Evolutionary conservation across 2,797 vertebrate species (phyloP), one percentile per base, ranked within the genome.

Genomic region (Hyperoplus lanceolatus): DNA sequence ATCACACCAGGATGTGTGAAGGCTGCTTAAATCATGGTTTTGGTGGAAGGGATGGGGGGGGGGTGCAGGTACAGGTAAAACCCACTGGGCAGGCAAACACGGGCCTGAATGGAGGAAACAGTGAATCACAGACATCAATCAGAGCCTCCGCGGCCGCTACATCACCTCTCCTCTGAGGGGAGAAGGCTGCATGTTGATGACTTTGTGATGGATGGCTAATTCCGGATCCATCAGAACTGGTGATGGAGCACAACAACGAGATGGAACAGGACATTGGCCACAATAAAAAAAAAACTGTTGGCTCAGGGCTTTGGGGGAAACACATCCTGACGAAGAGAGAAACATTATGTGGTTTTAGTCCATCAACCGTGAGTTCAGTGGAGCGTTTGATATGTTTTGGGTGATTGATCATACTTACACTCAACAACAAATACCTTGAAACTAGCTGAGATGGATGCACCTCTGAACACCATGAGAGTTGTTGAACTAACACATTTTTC

Each of bases 191-290:
- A 69, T 72, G 89, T 62, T 89, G 87, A 92, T 90, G 90, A 89
- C 79, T 89, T 92, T 91, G 73, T 91, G 92, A 94, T 87, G 84
- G 85, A 93, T 90, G 89, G 59, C 69, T 58, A 81, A 75, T 81
- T 88, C 80, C 67, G 61, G 21, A 72, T 66, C 72, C 67, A 75
- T 86, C 76, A 78, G 76, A 79, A 68, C 46, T 7, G 36, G 60
- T 76, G 87, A 92, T 87, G 77, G 62, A 91, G 86, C 78, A 75
- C 49, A 36, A 75, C 49, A 36, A 65, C 18, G 0, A 65, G 70
- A 76, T 58, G 60, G 70, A 82, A 39, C 48, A 64, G 65, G 49
- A 84, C 21, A 10, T 7, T 39, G 74, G 18, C 79, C 48, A 5
- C 55, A 57, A 50, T 54, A 11, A 64, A 84, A 89, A 80, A 80